phyloP scores from a whole-genome alignment of 2,113 vertebrate species.

The Hippocampus abdominalis region DNA sequence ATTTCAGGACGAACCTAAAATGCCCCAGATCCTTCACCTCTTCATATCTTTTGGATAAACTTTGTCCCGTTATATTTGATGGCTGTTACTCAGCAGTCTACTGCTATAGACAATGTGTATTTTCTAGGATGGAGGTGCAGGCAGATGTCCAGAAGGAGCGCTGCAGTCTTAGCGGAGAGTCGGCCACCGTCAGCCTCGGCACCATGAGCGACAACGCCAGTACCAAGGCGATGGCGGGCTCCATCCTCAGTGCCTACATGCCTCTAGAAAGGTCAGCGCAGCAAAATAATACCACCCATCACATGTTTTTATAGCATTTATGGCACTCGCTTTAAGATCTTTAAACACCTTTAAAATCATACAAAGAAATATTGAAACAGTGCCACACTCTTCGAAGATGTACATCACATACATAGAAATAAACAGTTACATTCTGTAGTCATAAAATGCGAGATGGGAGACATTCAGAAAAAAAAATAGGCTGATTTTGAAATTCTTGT shows the following conservation, averaged over 20 bases:
- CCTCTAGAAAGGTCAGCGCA: constrained; percentile 89
- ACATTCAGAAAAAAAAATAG: no score
- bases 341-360: no score
- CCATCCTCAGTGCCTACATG: constrained; percentile 91
- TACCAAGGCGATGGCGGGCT: constrained; percentile 98
- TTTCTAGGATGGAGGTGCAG: constrained; percentile 90
- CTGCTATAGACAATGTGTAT: background rate
- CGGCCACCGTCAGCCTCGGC: constrained; percentile 92
- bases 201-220: constrained; percentile 95
- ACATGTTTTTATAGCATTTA: background rate
- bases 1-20: background rate
- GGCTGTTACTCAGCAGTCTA: no score
- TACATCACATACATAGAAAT: no score
- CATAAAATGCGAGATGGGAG: no score
- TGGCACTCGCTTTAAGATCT: no score
- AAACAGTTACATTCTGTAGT: no score
- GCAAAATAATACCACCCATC: background rate
- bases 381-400: no score
- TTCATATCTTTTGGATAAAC: no score
- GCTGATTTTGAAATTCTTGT: no score
- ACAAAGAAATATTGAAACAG: no score
- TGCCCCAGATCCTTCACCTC: background rate
- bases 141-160: constrained; percentile 96
- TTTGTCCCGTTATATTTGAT: no score
- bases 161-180: constrained; percentile 94